Conservation (phyloP, 1,140 invertebrate species). For the Anthonomus grandis region DNA sequence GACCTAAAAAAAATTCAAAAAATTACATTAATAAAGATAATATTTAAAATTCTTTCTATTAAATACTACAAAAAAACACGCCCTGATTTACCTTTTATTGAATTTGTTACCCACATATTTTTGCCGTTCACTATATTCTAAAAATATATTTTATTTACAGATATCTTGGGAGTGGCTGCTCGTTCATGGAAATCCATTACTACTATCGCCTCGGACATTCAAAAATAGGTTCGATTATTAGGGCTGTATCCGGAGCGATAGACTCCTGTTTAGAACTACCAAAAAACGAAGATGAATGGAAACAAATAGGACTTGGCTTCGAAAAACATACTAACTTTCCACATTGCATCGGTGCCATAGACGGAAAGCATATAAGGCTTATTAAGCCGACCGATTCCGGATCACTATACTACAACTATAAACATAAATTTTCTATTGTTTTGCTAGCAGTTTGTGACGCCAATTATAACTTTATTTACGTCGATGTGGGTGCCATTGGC, state of each 20-base stretch:
- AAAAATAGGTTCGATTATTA: conserved; percentile 28
- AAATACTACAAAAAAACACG: too few species aligned
- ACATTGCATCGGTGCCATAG: conserved; percentile 45
- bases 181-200: conserved; percentile 34
- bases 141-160: conserved; percentile 24
- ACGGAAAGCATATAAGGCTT: conserved; percentile 50
- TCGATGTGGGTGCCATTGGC: conserved; percentile 49
- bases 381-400: conserved; percentile 39
- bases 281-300: conserved; percentile 29
- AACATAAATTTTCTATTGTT: conserved; percentile 41
- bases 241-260: conserved; percentile 39
- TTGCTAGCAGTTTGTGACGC: conserved; percentile 10
- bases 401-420: conserved; percentile 43
- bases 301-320: conserved; percentile 28
- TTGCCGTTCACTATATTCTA: too few species aligned
- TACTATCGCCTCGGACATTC: conserved; percentile 29
- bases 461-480: too few species aligned
- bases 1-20: too few species aligned
- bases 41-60: too few species aligned
- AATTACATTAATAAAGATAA: too few species aligned
- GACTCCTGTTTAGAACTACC: conserved; percentile 17
- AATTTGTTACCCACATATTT: too few species aligned
- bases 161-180: conserved; percentile 32
- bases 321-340: conserved; percentile 42
- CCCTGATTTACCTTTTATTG: too few species aligned